These are phyloP conservation scores for Poecilus cupreus DNA, from an alignment of 2,888 invertebrate genomes.

Conservation along the genomic window DNA sequence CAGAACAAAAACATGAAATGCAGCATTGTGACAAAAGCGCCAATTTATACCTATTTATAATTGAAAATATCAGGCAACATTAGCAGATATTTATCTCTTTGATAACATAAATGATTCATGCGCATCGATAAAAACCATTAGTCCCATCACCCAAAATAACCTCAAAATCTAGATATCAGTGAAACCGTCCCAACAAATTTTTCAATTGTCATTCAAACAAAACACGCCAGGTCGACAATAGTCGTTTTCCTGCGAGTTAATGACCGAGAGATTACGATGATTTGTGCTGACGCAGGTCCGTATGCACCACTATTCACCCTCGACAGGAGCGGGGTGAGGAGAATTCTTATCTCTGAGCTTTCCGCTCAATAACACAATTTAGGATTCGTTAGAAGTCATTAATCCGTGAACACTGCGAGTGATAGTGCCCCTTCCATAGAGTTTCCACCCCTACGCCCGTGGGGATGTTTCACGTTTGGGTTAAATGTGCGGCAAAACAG, in stretches of 20 bases:
- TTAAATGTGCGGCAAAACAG: slow-evolving; percentile 46
- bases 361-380: slow-evolving; percentile 72
- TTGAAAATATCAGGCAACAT: slow-evolving; percentile 23
- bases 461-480: background rate
- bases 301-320: background rate
- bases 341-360: slow-evolving; percentile 70
- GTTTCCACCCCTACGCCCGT: slow-evolving; percentile 1
- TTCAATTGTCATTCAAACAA: slow-evolving; percentile 55
- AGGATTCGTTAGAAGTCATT: slow-evolving; percentile 66
- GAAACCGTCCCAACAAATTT: slow-evolving; percentile 17
- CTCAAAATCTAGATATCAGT: background rate
- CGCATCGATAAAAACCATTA: slow-evolving; percentile 22
- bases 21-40: background rate
- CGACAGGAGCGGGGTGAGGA: background rate
- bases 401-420: slow-evolving; percentile 54
- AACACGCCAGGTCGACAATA: slow-evolving; percentile 36
- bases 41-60: background rate
- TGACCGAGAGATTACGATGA: slow-evolving; percentile 51
- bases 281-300: slow-evolving; percentile 46
- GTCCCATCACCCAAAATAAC: background rate
- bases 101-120: slow-evolving; percentile 29
- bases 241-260: slow-evolving; percentile 48
- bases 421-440: slow-evolving; percentile 5
- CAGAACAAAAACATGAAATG: background rate
- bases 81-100: slow-evolving; percentile 11